A percentile compares a stretch with the other conserved stretches of the same genome.
phyloP scores from a whole-genome alignment of 2,113 vertebrate species.

The Phocoena sinus region DNA sequence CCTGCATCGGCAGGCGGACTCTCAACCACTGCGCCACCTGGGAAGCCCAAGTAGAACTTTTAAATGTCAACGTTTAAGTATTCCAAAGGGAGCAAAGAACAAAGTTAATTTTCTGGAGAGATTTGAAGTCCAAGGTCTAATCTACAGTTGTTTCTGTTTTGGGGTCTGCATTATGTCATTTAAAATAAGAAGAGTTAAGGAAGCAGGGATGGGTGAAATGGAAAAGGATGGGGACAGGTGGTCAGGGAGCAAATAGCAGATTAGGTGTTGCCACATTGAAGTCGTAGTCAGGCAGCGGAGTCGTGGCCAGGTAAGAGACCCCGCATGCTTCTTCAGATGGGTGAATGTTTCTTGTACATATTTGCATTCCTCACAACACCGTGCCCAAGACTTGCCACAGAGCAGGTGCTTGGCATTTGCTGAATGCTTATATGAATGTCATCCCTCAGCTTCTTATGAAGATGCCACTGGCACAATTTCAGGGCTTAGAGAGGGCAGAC shows the following conservation, averaged over 20 bases:
- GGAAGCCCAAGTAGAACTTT: not conserved
- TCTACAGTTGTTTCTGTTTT: not conserved
- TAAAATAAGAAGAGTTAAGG: not conserved
- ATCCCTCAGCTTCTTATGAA: not conserved
- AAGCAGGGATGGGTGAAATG: not conserved
- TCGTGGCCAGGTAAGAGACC: not conserved
- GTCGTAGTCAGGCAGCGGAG: not conserved
- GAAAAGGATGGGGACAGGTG: not conserved
- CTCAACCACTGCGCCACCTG: too few relatives aligned
- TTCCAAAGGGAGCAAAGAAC: not conserved
- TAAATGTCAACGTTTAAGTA: not conserved
- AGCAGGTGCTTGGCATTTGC: not conserved
- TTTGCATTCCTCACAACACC: not conserved
- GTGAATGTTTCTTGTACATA: not conserved
- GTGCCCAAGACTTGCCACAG: rapidly evolving
- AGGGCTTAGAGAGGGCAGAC: not conserved
- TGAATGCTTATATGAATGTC: not conserved
- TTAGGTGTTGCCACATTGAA: not conserved
- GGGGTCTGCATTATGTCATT: not conserved
- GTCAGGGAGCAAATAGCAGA: not conserved
- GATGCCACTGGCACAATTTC: not conserved
- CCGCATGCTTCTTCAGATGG: rapidly evolving
- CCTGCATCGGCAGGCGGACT: too few relatives aligned
- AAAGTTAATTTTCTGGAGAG: not conserved
- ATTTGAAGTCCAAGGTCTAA: not conserved